A percentile compares a stretch with the other conserved stretches of the same genome.
phyloP scores from a whole-genome alignment of 2,797 vertebrate species.

The Pogonophryne albipinna region DNA sequence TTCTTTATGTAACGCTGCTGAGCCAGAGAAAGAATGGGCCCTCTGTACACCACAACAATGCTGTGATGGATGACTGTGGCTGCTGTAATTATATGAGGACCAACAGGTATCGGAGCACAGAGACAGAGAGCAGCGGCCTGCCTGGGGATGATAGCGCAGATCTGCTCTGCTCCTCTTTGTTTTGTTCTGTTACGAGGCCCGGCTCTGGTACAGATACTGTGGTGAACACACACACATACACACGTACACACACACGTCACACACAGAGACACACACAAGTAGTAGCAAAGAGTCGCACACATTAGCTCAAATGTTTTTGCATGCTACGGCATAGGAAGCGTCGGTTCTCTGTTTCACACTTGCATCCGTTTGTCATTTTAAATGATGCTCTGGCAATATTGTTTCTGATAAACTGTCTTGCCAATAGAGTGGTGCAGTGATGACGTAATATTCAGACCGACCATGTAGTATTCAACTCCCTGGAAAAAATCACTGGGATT shows the following conservation, averaged over 20 bases:
- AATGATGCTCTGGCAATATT: conserved; percentile 25
- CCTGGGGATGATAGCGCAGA: conserved; percentile 72
- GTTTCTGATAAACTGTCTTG: conserved; percentile 50
- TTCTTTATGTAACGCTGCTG: conserved; percentile 77
- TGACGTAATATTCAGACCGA: too few species aligned
- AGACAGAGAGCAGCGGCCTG: conserved; percentile 71
- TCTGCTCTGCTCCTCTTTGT: conserved; percentile 62
- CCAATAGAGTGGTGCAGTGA: conserved; percentile 6
- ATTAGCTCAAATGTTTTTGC: neutral
- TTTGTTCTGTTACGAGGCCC: conserved; percentile 56
- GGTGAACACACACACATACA: conserved; percentile 41
- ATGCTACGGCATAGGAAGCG: conserved; percentile 18
- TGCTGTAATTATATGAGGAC: conserved; percentile 78
- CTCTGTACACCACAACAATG: conserved; percentile 73
- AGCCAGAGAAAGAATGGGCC: conserved; percentile 67
- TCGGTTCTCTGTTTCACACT: conserved; percentile 25
- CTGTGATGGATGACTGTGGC: conserved; percentile 80
- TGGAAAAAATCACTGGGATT: too few species aligned
- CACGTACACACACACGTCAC: conserved; percentile 7
- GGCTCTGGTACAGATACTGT: conserved; percentile 41
- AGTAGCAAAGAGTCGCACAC: too few species aligned
- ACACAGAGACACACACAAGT: neutral
- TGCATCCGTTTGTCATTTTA: conserved; percentile 31
- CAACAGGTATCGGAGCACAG: conserved; percentile 78
- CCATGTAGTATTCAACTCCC: too few species aligned